Evolutionary conservation across 1,140 invertebrate species (phyloP).

Genomic region (Heliothis virescens): DNA sequence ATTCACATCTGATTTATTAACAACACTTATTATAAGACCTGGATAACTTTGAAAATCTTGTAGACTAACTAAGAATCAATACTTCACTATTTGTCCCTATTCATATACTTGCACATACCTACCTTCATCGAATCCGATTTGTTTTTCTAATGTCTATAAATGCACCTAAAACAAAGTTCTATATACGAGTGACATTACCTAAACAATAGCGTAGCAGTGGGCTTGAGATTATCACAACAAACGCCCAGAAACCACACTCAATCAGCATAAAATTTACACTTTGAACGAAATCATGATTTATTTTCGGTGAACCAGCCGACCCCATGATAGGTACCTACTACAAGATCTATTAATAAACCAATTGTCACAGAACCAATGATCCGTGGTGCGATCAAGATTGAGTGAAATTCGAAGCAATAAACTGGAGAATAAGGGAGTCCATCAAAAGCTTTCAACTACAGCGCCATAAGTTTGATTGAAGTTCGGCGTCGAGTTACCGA

Average conservation of each 20-base stretch:
- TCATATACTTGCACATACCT: not conserved
- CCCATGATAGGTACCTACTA: not conserved
- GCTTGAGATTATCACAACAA: not conserved
- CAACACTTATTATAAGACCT: not conserved
- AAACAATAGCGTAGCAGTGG: no score
- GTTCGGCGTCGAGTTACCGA: slow-evolving; percentile 44
- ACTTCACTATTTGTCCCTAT: not conserved
- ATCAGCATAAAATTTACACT: slow-evolving; percentile 8
- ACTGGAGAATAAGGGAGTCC: slow-evolving; percentile 29
- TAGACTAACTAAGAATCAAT: no score
- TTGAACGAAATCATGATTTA: not conserved
- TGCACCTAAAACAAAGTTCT: no score
- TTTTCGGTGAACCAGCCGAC: not conserved
- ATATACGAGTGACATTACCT: no score
- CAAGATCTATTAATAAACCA: slow-evolving; percentile 5
- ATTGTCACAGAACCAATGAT: slow-evolving; percentile 17
- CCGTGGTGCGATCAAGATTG: slow-evolving; percentile 5
- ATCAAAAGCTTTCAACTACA: slow-evolving; percentile 46
- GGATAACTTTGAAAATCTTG: not conserved
- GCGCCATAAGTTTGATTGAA: slow-evolving; percentile 51
- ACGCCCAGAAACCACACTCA: not conserved
- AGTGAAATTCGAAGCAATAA: slow-evolving; percentile 35
- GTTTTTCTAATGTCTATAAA: not conserved
- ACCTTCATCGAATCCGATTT: no score
- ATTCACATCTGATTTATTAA: no score